Evolutionary conservation across 1,140 invertebrate genomes (phyloP), one percentile per base, ranked within the genome.

Genomic region (Orius laevigatus): DNA sequence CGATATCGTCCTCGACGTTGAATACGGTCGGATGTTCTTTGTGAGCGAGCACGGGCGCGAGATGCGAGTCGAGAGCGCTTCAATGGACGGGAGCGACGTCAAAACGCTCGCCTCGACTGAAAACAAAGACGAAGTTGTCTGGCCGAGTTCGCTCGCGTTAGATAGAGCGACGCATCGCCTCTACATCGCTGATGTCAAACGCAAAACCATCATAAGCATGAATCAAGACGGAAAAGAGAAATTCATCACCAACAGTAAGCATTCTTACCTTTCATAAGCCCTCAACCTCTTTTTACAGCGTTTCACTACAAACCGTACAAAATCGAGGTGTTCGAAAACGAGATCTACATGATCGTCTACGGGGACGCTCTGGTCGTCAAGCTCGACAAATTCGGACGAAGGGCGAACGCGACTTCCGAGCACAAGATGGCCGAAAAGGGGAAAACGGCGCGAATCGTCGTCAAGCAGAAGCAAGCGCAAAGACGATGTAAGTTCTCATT

Each of bases 181-280:
- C 0, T 88, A 86, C 64, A 87, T 81, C 81, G 70, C 74, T 1
- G 83, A 88, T 63, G 74, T 79, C 0, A 69, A 80, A 46, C 63
- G 78, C 3, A 76, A 78, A 58, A 78, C 77, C 55, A 79, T 90
- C 46, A 83, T 88, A 64, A 69, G 79, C 25, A 71, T 75, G 46
- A 73, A 77, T 56, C 73, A 85, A 25, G 79, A 89, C 61, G 85
- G 85, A 20, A 72, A 68, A 14, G 73, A 81, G 58, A 65, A 83
- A 14, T 67, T 70, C 48, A 51, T 75, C 9, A 69, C 80, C 1
- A 66, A 66, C 41, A 65, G 69, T 70, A 60, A 58, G 55, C 55
- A 20, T 18, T 33, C 6, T 35, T 48, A 40, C 10, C 20, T 33
- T 40, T 31, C 15, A 45, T 50, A 2, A 18, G 42, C 33, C 2